A percentile compares a stretch with the other conserved stretches of the same genome.
These are phyloP conservation scores for Raphicerus campestris DNA, from an alignment of 2,113 vertebrate species.

Conservation along the genomic window DNA sequence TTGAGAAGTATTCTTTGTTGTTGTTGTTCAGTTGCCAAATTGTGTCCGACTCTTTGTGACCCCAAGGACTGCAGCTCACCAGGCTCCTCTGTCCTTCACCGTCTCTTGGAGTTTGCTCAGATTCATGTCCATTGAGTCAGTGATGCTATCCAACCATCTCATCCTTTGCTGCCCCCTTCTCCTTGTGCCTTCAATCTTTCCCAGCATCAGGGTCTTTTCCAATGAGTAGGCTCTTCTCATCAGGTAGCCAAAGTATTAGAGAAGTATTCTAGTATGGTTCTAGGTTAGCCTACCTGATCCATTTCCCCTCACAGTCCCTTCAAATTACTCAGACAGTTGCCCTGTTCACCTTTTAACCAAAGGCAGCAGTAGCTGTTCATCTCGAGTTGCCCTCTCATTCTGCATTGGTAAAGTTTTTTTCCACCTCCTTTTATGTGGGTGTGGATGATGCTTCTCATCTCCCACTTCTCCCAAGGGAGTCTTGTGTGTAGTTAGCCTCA, in stretches of 20 bases:
- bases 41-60: background rate
- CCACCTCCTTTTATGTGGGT: background rate
- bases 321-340: background rate
- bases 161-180: background rate
- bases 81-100: background rate
- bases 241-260: background rate
- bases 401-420: background rate
- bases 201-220: background rate
- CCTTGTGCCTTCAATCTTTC: background rate
- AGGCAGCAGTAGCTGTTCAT: background rate
- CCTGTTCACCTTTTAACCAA: background rate
- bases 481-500: background rate
- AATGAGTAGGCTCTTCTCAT: background rate
- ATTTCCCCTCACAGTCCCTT: background rate
- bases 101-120: background rate
- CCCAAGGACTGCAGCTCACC: background rate
- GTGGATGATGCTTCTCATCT: background rate
- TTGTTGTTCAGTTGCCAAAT: background rate
- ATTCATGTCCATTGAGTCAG: background rate
- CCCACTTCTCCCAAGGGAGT: background rate
- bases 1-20: background rate
- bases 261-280: background rate
- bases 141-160: background rate
- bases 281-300: background rate
- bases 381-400: fast-evolving